Percentiles rank a stretch among this genome's conserved stretches.
phyloP scores from a whole-genome alignment of 2,888 invertebrate species.

The Saturnia japonica region DNA sequence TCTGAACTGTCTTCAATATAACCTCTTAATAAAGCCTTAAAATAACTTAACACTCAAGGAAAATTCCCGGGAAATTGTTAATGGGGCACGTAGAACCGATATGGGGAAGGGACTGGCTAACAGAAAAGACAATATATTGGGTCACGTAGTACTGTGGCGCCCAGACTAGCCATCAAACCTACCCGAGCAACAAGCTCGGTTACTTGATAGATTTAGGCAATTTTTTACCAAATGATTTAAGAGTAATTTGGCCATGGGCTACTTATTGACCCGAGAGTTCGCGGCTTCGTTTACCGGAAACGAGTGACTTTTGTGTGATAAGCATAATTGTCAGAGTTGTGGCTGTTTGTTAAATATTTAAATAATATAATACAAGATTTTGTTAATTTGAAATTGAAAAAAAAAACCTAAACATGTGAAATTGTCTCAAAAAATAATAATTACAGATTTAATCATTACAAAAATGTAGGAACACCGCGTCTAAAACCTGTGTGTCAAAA shows the following conservation, averaged over 20 bases:
- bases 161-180: not conserved
- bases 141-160: slow-evolving; percentile 28
- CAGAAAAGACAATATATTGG: slow-evolving; percentile 38
- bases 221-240: slow-evolving; percentile 23
- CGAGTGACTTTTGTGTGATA: no score
- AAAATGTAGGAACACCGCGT: no score
- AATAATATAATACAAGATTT: no score
- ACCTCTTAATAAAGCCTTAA: slow-evolving; percentile 9
- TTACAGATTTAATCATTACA: no score
- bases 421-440: no score
- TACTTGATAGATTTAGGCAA: slow-evolving; percentile 34
- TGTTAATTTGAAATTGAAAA: no score
- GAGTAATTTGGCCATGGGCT: not conserved
- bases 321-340: no score
- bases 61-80: slow-evolving; percentile 32
- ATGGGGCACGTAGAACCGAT: slow-evolving; percentile 36
- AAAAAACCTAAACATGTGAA: no score
- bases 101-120: slow-evolving; percentile 30
- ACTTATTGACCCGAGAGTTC: no score
- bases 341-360: no score
- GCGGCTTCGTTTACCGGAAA: no score
- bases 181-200: slow-evolving; percentile 18
- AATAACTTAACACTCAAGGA: slow-evolving; percentile 15
- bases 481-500: no score
- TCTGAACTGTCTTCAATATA: not conserved